A percentile compares a stretch with the other conserved stretches of the same genome.
Evolutionary conservation across 2,113 vertebrate species (phyloP).

Genomic region (Spilogale gracilis): DNA sequence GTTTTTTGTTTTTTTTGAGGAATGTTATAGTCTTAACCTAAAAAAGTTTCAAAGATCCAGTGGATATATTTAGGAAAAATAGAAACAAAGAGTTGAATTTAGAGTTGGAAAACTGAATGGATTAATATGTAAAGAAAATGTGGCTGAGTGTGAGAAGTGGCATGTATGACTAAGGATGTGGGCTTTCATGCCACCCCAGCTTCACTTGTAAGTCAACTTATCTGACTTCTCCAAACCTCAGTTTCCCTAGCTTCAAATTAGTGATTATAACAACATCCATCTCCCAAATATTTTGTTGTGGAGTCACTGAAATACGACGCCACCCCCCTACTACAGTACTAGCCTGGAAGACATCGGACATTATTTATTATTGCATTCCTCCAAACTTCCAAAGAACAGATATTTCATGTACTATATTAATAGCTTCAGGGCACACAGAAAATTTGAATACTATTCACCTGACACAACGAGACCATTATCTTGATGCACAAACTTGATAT

Average conservation of each 20-base stretch:
- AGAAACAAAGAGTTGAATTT: slow-evolving; percentile 7
- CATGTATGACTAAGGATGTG: neutral
- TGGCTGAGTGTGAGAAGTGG: neutral
- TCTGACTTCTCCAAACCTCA: neutral
- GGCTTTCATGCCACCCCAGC: neutral
- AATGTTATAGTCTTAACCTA: neutral
- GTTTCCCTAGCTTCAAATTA: neutral
- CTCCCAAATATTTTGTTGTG: neutral
- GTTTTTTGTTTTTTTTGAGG: neutral
- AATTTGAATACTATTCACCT: neutral
- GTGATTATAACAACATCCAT: neutral
- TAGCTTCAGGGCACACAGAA: slow-evolving; percentile 29
- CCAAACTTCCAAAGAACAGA: neutral
- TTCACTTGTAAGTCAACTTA: neutral
- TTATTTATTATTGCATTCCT: neutral
- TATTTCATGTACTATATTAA: neutral
- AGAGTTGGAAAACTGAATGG: slow-evolving; percentile 8
- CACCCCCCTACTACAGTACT: neutral
- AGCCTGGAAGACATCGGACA: neutral
- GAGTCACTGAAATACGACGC: neutral
- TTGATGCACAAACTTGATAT: neutral
- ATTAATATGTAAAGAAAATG: neutral
- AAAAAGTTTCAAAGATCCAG: neutral
- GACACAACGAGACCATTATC: slow-evolving; percentile 40
- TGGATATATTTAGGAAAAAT: neutral